Percentiles rank a stretch among this genome's conserved stretches.
Conservation (phyloP, 1,140 invertebrate species). For the Drosophila bifasciata region DNA sequence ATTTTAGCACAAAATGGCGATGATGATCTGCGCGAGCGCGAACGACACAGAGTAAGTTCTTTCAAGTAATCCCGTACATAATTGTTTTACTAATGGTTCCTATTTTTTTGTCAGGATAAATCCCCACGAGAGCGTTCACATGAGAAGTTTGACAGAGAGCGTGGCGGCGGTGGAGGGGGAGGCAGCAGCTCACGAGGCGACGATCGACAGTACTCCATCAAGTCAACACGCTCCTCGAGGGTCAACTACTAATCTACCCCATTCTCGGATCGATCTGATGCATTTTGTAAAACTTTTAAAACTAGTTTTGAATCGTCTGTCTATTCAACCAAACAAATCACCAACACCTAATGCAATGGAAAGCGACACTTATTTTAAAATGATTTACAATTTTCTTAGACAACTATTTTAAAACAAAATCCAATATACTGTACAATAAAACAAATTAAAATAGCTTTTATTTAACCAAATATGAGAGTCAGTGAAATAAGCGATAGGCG, state of each 20-base stretch:
- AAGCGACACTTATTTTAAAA: background rate
- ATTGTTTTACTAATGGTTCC: background rate
- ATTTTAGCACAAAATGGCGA: conserved; percentile 79
- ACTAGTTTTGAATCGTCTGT: too few species aligned
- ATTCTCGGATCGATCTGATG: background rate
- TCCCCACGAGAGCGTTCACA: conserved; percentile 79
- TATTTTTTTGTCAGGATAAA: conserved; percentile 61
- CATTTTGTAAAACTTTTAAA: background rate
- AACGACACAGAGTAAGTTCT: conserved; percentile 75
- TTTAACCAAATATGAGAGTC: too few species aligned
- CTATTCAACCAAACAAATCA: too few species aligned
- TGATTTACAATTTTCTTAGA: too few species aligned
- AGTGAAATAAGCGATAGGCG: too few species aligned
- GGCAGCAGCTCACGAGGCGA: conserved; percentile 62
- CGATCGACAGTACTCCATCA: conserved; percentile 74
- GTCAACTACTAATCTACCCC: conserved; percentile 60
- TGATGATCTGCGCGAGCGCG: conserved; percentile 72
- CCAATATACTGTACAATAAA: background rate
- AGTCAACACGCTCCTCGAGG: conserved; percentile 73
- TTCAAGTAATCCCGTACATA: background rate
- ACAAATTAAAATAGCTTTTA: background rate
- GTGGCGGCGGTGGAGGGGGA: conserved; percentile 28
- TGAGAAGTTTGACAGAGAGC: conserved; percentile 76
- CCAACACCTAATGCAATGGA: background rate
- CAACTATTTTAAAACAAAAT: too few species aligned